A percentile compares a stretch with the other conserved stretches of the same genome.
phyloP scores from a whole-genome alignment of 2,888 invertebrate species.

The Sphaerophoria rueppellii region DNA sequence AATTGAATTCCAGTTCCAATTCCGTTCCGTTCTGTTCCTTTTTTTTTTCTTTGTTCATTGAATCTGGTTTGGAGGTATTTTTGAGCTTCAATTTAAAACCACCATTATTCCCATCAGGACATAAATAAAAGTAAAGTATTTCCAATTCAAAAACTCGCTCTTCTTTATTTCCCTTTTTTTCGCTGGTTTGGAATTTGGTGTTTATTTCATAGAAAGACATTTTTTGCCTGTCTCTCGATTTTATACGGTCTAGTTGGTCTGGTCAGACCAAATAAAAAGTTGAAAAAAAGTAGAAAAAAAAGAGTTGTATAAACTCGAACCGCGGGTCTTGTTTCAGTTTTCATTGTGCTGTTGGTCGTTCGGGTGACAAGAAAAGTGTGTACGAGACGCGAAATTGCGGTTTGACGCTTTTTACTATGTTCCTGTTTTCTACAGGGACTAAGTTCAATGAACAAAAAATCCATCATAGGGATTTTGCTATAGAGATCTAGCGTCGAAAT shows the following conservation, averaged over 20 bases:
- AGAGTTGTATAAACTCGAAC: background rate
- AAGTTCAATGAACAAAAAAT: background rate
- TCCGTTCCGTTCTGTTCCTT: background rate
- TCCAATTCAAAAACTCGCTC: slow-evolving; percentile 56
- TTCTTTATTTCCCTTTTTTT: slow-evolving; percentile 15
- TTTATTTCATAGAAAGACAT: slow-evolving; percentile 24
- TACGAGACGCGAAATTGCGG: slow-evolving; percentile 66
- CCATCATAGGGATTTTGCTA: too few relatives aligned
- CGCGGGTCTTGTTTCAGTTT: slow-evolving; percentile 8
- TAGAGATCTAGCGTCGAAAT: too few relatives aligned
- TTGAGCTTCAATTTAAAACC: slow-evolving; percentile 6
- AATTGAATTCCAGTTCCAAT: slow-evolving; percentile 52
- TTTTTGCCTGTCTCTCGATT: slow-evolving; percentile 26
- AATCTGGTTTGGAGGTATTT: background rate
- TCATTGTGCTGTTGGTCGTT: slow-evolving; percentile 43
- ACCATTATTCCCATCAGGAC: slow-evolving; percentile 30
- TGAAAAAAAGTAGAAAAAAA: background rate
- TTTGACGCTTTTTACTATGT: slow-evolving; percentile 65
- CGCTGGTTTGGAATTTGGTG: slow-evolving; percentile 46
- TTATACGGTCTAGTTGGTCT: slow-evolving; percentile 38
- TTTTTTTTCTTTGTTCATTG: slow-evolving; percentile 6
- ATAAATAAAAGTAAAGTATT: slow-evolving; percentile 69
- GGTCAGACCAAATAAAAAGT: slow-evolving; percentile 5
- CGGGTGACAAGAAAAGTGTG: slow-evolving; percentile 56
- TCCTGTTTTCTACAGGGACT: background rate